A percentile compares a stretch with the other conserved stretches of the same genome.
These are phyloP conservation scores for Marisa cornuarietis DNA, from an alignment of 1,140 invertebrate genomes.

Conservation along the genomic window DNA sequence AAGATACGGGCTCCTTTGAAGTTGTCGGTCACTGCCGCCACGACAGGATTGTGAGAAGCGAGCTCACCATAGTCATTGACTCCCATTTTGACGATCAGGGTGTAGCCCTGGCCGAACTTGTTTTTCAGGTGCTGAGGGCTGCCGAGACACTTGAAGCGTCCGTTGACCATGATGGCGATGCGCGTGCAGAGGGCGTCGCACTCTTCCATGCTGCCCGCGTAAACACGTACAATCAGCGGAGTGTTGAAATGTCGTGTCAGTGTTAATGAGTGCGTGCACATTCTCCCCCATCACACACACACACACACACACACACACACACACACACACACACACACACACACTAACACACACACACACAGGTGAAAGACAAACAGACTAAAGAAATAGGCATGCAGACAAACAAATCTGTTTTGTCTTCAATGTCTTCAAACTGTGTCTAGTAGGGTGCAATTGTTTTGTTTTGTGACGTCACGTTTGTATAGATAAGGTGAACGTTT, in stretches of 20 bases:
- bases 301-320: background rate
- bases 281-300: too few species aligned
- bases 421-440: too few species aligned
- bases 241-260: background rate
- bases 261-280: too few species aligned
- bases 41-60: constrained; percentile 28
- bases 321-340: background rate
- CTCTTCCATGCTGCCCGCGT: constrained; percentile 68
- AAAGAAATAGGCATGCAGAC: too few species aligned
- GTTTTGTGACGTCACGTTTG: too few species aligned
- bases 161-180: constrained; percentile 70
- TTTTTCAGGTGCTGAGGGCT: constrained; percentile 68
- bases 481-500: too few species aligned
- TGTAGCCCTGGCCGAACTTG: constrained; percentile 65
- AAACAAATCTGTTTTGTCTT: too few species aligned
- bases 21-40: constrained; percentile 31
- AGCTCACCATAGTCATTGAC: background rate
- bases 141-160: constrained; percentile 65
- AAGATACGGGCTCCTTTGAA: constrained; percentile 65
- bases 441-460: too few species aligned
- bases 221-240: background rate
- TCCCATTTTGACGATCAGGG: constrained; percentile 58
- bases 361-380: background rate
- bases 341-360: constrained; percentile 34
- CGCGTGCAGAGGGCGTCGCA: constrained; percentile 69